Base-by-base conservation (phyloP, 30 jellyfish, hydroid and myxozoan genomes). In the Chrysaora quinquecirrha region DNA sequence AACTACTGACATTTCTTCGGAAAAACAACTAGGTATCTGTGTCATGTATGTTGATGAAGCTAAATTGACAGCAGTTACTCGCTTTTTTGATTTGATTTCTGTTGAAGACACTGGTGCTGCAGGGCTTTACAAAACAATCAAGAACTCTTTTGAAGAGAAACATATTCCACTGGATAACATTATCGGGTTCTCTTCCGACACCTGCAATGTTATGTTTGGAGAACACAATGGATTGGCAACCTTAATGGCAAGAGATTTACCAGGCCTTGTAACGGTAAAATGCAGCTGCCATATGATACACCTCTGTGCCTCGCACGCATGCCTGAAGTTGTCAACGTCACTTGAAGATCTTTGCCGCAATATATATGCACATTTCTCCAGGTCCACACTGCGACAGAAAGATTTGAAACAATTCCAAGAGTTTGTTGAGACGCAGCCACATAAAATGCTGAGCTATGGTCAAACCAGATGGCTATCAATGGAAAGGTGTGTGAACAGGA, bases 401-500 rank as follows among this genome's bases (percentile, higher is more conserved):
- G 82, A 63, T 18, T 30, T 14, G 11, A 30, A 21, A 50, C 68
- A 60, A 30, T 58, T 58, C 32, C 81, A 78, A 27, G 82, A 78
- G 48, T 78, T 78, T 78, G 89, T 38, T 62, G 89, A 56, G 38
- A 31, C 48, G 49, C 23, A 62, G 30, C 82, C 82, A 19, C 89
- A 62, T 32, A 58, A 78, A 35, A 33, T 78, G 46, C 89, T 60
- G 35, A 78, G 89, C 82, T 61, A 21, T 28, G 82, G 89, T 32
- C 89, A 78, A 63, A 78, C 89, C 32, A 61, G 82, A 58, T 78
- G 89, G 89, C 71, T 78, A 29, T 78, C 81, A n/a, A 31, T 56
- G 82, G 89, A 78, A 62, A 62, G 84, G 18, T 75, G 76, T 25
- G 32, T 54, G 10, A 14, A 21, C n/a, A 75, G 64, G 23, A 52